Evolutionary conservation across 2,888 invertebrate genomes (phyloP).

Genomic region (Tenthredo amoena): DNA sequence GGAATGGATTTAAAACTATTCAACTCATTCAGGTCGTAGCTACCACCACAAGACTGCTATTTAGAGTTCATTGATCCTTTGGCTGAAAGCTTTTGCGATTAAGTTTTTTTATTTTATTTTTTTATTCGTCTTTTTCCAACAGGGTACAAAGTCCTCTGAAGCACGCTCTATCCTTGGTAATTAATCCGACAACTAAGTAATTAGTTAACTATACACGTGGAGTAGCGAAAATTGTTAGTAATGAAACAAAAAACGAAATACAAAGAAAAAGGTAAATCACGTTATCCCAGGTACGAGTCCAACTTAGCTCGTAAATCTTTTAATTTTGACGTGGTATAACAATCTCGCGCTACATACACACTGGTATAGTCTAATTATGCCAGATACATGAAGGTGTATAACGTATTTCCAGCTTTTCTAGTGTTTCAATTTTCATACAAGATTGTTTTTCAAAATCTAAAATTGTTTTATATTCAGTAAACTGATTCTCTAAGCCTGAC

Average conservation of each 20-base stretch:
- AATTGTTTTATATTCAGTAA: neutral
- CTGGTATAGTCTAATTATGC: neutral
- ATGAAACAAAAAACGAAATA: neutral
- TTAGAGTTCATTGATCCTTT: conserved; percentile 40
- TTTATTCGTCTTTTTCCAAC: neutral
- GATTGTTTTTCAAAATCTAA: neutral
- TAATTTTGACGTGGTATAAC: neutral
- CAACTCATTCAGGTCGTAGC: neutral
- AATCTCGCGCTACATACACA: neutral
- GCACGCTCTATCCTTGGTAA: conserved; percentile 4
- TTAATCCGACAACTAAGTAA: conserved; percentile 34
- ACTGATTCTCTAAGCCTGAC: neutral
- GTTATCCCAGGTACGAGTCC: neutral
- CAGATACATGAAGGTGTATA: neutral
- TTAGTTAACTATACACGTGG: conserved; percentile 2
- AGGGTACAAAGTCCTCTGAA: neutral
- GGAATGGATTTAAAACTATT: conserved; percentile 23
- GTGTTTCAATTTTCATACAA: neutral
- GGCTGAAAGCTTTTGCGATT: conserved; percentile 28
- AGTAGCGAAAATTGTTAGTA: neutral
- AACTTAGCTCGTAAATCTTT: conserved; percentile 10
- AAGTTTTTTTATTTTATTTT: neutral
- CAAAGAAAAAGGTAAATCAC: neutral
- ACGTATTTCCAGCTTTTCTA: neutral
- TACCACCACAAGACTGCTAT: neutral